phyloP scores from a whole-genome alignment of 2,888 invertebrate species.

The Drosophila monieri region DNA sequence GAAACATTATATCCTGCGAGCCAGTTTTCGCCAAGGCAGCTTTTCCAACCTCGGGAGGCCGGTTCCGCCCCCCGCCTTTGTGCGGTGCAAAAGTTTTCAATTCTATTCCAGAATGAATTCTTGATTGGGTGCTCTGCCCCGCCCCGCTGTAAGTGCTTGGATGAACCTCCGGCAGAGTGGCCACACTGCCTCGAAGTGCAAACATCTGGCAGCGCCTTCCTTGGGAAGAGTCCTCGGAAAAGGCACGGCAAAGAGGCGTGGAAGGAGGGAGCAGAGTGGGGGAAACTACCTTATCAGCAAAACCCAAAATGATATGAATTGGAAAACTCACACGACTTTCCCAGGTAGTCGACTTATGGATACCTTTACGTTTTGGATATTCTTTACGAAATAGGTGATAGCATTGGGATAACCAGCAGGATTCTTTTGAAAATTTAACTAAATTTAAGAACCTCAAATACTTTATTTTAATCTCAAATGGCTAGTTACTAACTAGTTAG shows the following conservation, averaged over 20 bases:
- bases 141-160: neutral
- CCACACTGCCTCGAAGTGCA: conserved; percentile 13
- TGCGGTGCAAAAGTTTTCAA: conserved; percentile 38
- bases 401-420: too few relatives aligned
- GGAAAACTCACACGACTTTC: conserved; percentile 22
- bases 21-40: neutral
- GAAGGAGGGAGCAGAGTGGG: conserved; percentile 8
- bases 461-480: neutral
- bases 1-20: conserved; percentile 65
- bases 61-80: neutral
- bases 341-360: neutral
- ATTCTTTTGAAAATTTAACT: too few relatives aligned
- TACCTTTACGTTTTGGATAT: neutral
- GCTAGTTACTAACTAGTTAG: too few relatives aligned
- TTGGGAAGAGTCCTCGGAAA: neutral
- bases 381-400: too few relatives aligned
- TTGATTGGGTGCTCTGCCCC: conserved; percentile 23
- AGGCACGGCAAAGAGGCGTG: neutral
- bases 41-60: neutral
- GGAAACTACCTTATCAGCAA: conserved; percentile 62
- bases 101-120: conserved; percentile 43
- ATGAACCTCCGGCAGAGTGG: conserved; percentile 16
- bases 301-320: conserved; percentile 38
- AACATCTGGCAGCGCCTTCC: conserved; percentile 32
- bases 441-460: neutral